Evolutionary conservation across 2,888 invertebrate genomes (phyloP), one percentile per base, ranked within the genome.

Genomic region (Strigamia crassipes): DNA sequence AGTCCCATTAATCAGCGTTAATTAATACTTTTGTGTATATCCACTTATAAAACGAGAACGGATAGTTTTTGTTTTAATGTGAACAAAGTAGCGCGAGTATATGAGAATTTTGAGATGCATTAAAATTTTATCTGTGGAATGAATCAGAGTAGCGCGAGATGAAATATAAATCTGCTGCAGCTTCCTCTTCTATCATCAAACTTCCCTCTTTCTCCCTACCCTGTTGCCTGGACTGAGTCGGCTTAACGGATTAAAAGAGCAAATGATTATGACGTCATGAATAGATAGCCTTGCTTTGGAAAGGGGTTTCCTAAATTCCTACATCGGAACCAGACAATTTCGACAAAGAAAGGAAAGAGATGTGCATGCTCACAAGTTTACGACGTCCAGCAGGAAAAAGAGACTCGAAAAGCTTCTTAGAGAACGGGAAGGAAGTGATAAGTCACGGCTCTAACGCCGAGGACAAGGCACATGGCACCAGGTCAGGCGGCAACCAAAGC

Each of bases 381-480:
- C 61, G 18, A 61, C 23, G 61, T 18, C 21, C 61, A 61, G 61
- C 61, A 61, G 61, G 61, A 61, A 61, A 56, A 56, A 23, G 21
- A 18, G 12, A 61, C 10, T n/a, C 23, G 61, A 61, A 61, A 61
- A 61, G 61, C 61, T 61, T 61, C 61, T 61, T 61, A 61, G 21
- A 18, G 23, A 23, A 61, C 23, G 61, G 61, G 61, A 61, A 61
- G 61, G 61, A 61, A 61, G 61, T 61, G 61, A 61, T 61, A 61
- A 61, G 61, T 61, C 61, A 61, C 61, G 61, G 61, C 61, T 61
- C 61, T 61, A 61, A 61, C 61, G 21, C 18, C 61, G 23, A 61
- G 61, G 61, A 61, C 61, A 61, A 61, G 51, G 61, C 61, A 61
- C 61, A 61, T 61, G 61, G 61, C 61, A 61, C 18, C 61, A 61